phyloP scores from a whole-genome alignment of 2,888 invertebrate genomes.

The Sericinus montela region DNA sequence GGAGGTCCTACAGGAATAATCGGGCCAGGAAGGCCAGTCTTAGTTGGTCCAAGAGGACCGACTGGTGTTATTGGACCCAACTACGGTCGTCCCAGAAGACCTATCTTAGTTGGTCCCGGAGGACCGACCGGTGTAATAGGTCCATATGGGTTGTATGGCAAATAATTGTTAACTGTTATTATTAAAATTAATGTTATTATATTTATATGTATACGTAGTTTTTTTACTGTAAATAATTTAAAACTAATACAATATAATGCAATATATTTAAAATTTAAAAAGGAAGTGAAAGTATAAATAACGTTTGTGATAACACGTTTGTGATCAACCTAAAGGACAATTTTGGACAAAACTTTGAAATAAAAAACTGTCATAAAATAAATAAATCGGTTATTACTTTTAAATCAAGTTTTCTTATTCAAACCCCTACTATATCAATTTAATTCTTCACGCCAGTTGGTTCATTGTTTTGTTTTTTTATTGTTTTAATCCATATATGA shows the following conservation, averaged over 20 bases:
- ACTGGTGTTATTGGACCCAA: slow-evolving; percentile 54
- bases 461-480: too few species aligned
- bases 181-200: neutral
- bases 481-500: too few species aligned
- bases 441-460: too few species aligned
- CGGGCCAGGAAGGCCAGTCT: slow-evolving; percentile 44
- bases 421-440: too few species aligned
- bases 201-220: neutral
- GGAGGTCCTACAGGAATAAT: slow-evolving; percentile 54
- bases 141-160: slow-evolving; percentile 51
- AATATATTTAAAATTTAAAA: too few species aligned
- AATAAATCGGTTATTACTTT: too few species aligned
- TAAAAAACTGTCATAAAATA: too few species aligned
- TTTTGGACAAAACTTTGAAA: too few species aligned
- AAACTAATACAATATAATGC: neutral
- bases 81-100: slow-evolving; percentile 28
- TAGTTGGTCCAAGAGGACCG: slow-evolving; percentile 74
- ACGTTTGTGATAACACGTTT: too few species aligned
- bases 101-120: slow-evolving; percentile 59
- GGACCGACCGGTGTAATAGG: slow-evolving; percentile 58
- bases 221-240: slow-evolving; percentile 11
- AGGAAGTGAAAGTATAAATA: too few species aligned
- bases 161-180: slow-evolving; percentile 35
- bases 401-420: too few species aligned
- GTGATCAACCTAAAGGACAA: too few species aligned